Evolutionary conservation across 2,113 vertebrate species (phyloP).

Genomic region (Sarotherodon lohbergeri): DNA sequence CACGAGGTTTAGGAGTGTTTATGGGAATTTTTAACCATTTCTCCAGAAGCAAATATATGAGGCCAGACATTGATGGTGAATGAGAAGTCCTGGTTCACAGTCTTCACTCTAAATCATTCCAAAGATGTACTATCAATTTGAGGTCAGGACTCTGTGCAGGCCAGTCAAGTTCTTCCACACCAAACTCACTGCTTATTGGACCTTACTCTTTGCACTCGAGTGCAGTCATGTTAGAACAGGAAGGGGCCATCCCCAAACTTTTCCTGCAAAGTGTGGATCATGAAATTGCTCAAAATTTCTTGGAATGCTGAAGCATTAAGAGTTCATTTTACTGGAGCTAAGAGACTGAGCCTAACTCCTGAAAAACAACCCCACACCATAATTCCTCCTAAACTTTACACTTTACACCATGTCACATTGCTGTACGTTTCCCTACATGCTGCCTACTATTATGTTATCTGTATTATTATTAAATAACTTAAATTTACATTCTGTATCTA

Average conservation of each 20-base stretch:
- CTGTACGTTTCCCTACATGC: background rate
- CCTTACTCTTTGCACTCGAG: background rate
- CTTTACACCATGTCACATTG: background rate
- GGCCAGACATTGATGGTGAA: background rate
- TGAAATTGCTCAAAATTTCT: no score
- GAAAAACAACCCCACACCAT: background rate
- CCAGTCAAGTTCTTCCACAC: background rate
- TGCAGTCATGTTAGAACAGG: background rate
- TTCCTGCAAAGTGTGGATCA: no score
- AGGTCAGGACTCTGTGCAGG: background rate
- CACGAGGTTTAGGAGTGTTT: background rate
- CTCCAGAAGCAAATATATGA: background rate
- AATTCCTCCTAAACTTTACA: background rate
- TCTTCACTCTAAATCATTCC: background rate
- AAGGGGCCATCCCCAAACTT: no score
- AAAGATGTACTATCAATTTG: background rate
- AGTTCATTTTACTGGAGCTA: no score
- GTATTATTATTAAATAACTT: background rate
- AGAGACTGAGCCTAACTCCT: background rate
- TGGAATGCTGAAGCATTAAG: no score
- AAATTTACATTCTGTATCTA: background rate
- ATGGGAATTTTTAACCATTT: background rate
- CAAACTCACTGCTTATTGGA: background rate
- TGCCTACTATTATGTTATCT: background rate
- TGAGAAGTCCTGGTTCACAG: background rate